Base-by-base conservation (phyloP, 2,888 invertebrate genomes). In the Arctia plantaginis region DNA sequence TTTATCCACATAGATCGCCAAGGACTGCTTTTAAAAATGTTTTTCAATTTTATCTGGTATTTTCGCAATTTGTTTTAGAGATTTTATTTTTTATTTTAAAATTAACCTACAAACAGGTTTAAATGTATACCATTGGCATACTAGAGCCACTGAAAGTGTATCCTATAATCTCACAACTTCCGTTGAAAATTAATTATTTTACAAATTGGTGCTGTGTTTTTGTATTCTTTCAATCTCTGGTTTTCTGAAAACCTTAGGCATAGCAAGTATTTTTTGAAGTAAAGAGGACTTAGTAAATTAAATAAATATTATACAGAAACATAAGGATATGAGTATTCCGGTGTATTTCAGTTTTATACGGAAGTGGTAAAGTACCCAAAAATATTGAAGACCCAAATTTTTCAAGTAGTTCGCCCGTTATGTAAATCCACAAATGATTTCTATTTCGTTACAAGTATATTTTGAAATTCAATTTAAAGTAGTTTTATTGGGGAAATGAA, bases 1-100 rank as follows among this genome's bases (percentile, higher is more conserved):
- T 93, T 93, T 92, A 93, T 93, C 90, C 91, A 23, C n/a, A 55
- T 55, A 85, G 88, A 90, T 88, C 85, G 87, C 83, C 84, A 85
- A 85, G 82, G 82, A 85, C 82, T 88, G 87, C 83, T 84, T 84
- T 82, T 81, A 86, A 86, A 82, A 78, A 83, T 82, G 78, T 79
- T 77, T 79, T 79, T 69, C 74, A 80, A 84, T 78, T 80, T 82
- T 77, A 65, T 66, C 69, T 74, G 62, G 51, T 72, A 74, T 74
- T 47, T 47, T 62, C 18, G 30, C 7, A 62, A 30, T 30, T 62
- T 30, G 7, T 7, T 30, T 62, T 62, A 18, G 8, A 62, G 6
- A 62, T 62, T 30, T 4, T 15, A 15, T 10, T 59, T 59, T 55
- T 51, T 23, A 23, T 23, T 51, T 20, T 7, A 8, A 23, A 51